Evolutionary conservation across 2,797 vertebrate genomes (phyloP).

Genomic region (Poecilia picta): DNA sequence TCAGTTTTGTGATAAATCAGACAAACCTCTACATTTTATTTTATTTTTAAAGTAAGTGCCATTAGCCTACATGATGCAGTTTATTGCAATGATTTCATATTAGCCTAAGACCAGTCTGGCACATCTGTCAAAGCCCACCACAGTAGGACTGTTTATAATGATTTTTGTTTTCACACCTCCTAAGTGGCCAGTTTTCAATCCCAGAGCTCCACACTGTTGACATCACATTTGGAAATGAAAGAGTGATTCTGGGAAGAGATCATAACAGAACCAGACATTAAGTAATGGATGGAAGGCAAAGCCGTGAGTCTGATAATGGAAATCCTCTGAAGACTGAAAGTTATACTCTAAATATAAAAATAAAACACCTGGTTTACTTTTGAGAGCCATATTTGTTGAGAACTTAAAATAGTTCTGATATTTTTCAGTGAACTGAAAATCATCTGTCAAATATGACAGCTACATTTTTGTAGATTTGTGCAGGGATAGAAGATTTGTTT

Average conservation of each 20-base stretch:
- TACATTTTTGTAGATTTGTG: constrained; percentile 17
- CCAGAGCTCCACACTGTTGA: constrained; percentile 51
- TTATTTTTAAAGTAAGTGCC: neutral
- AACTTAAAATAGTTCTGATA: constrained; percentile 13
- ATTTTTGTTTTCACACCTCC: constrained; percentile 55
- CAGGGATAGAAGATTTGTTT: neutral
- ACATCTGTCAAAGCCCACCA: constrained; percentile 51
- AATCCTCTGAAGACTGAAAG: neutral
- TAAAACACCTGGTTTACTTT: neutral
- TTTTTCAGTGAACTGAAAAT: constrained; percentile 19
- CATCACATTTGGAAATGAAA: constrained; percentile 55
- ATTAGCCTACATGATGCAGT: neutral
- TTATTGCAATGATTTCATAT: constrained; percentile 16
- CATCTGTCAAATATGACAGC: constrained; percentile 2
- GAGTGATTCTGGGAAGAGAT: constrained; percentile 56
- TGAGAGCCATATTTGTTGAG: neutral
- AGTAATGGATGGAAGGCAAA: constrained; percentile 12
- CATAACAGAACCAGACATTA: constrained; percentile 44
- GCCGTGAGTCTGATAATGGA: constrained; percentile 38
- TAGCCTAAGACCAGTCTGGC: constrained; percentile 43
- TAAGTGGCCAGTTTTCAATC: constrained; percentile 62
- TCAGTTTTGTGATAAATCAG: neutral
- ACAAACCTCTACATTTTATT: neutral
- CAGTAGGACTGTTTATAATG: constrained; percentile 55
- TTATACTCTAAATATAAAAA: neutral